Evolutionary conservation across 2,888 invertebrate species (phyloP), one percentile per base, ranked within the genome.

Genomic region (Morinoia aosen): DNA sequence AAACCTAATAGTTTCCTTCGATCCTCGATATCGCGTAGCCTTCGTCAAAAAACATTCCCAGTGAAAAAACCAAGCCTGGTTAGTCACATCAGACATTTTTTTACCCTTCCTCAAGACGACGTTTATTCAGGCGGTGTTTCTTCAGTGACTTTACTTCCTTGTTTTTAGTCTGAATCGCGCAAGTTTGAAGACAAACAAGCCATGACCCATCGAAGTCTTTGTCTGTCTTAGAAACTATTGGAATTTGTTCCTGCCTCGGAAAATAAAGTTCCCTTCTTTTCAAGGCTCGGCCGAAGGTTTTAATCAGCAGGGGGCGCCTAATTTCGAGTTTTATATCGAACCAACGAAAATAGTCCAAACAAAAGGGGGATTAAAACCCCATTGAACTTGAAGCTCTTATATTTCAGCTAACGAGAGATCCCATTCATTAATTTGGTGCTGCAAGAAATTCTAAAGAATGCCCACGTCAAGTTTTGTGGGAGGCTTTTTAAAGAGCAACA

Each of bases 321-420:
- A 76, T 76, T 76, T 76, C 76, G 76, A 76, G 76, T 76, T 76
- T 76, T 76, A 76, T 76, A 12, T 76, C 76, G 76, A 76, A 76
- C 76, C 33, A 0, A 33, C 25, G 33, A 76, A 76, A 76, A 76
- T 76, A 33, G 76, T 16, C 76, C 76, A 25, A 76, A 76, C 76
- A 76, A 76, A 76, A 76, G 76, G 8, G 25, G 25, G 76, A 76
- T 76, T 76, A 76, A 76, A 33, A 14, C 25, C 76, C 76, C 76
- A 76, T 76, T 76, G 33, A 76, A 76, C 33, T 76, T 76, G 76
- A 76, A 76, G 25, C 76, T 76, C 76, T 33, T 76, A 76, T 76
- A 76, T 76, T 76, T 76, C 25, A 76, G 76, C 76, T 76, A 33
- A 76, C 25, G 76, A 16, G 25, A 76, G 19, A 33, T 76, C 33